Evolutionary conservation across 2,888 invertebrate genomes (phyloP), one percentile per base, ranked within the genome.

Genomic region (Melitaea athalia): DNA sequence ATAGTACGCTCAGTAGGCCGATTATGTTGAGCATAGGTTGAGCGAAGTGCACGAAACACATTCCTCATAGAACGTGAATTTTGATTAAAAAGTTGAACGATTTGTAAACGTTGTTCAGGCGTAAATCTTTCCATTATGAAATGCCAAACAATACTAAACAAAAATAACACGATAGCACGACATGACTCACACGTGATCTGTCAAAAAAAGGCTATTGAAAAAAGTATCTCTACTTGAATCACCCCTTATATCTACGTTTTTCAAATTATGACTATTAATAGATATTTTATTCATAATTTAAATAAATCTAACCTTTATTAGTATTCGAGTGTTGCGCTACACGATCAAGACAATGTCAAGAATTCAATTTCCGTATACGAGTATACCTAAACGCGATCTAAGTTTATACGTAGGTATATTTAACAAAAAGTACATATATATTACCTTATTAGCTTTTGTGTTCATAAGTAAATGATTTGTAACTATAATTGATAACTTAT

Each of bases 341-440:
- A 60, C 47, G 59, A 69, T 69, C 72, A 72, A 64, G 72, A 72
- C 62, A 65, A 53, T 63, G 53, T 42, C 52, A 47, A 49, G 61
- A 47, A 69, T 49, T 66, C 43, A 59, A 63, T 72, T 69, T 72
- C 71, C 69, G 67, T 67, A 67, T 64, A 49, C n/a, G n/a, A n/a
- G n/a, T n/a, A n/a, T n/a, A n/a, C n/a, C n/a, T 55, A 63, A 52
- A 63, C 31, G 24, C 63, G 49, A 55, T 55, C 63, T 60, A 50
- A 50, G 49, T 55, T 53, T 59, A 63, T 64, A n/a, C 59, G 2
- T 11, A 38, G 38, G 4, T 8, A 24, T 38, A 38, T 62, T 63
- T 14, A 47, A 63, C 59, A 66, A 49, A 68, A 65, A 63, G 42
- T 55, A 63, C 57, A 15, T 14, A 17, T 47, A 14, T 14, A 17